Base-by-base conservation (phyloP, 53 echinoderm and acorn worm species). In the Glandiceps talaboti region DNA sequence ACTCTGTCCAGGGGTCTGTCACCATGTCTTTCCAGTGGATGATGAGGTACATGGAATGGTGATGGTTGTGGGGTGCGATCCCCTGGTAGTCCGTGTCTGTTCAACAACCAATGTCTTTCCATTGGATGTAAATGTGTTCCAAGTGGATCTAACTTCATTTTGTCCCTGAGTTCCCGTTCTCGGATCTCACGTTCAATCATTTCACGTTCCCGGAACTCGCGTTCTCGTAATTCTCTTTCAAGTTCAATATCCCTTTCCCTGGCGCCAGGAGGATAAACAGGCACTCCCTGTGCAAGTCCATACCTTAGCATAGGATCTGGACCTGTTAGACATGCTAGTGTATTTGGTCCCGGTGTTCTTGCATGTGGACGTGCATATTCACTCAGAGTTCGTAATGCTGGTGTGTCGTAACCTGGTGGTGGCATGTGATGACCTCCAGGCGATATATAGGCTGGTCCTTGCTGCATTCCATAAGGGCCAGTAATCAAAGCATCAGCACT, bases 271-370 rank as follows among this genome's bases (percentile, higher is more conserved):
- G 64, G 64, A 45, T 45, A 45, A 76, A 88, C 91, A 28, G 91
- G 93, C 80, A 89, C 73, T 30, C 88, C 88, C 73, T 94, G 84
- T 0, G 89, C 93, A 83, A 99, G 85, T 83, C 91, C 91, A 77
- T 94, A 94, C 72, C 94, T 85, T 75, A 99, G 84, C 78, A 99
- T 94, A 1, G 99, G 99, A 79, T 99, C 99, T 27, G 99, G 99
- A 1, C 99, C 99, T 74, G 91, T 94, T 31, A 99, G 83, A 73
- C 93, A 90, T 27, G 79, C 31, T 29, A 84, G 30, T n/a, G 31
- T 78, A 29, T 32, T 29, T 25, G 27, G 64, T 33, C 80, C 25
- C 30, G 75, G 1, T n/a, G 85, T 14, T 89, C 86, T 26, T 85
- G 85, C 29, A 77, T 99, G 93, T 26, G 99, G 99, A 25, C 99